phyloP scores from a whole-genome alignment of 2,113 vertebrate genomes.

The Patagioenas fasciata region DNA sequence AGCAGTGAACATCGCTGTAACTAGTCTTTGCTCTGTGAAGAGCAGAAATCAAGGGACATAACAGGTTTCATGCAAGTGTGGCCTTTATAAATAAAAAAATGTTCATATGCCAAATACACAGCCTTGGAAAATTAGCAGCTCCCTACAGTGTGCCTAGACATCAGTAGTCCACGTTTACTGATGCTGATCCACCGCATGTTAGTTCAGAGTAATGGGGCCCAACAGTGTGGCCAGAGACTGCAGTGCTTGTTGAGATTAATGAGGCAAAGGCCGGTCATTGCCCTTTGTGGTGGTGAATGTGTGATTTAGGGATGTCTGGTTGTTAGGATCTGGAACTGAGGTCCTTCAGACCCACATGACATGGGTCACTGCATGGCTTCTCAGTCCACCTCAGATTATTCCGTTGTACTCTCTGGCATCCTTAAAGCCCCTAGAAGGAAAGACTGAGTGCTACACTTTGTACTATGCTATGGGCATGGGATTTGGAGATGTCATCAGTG shows the following conservation, averaged over 20 bases:
- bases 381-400: not conserved
- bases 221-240: not conserved
- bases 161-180: not conserved
- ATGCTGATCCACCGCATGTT: not conserved
- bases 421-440: not conserved
- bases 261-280: not conserved
- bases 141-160: not conserved
- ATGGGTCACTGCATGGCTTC: not conserved
- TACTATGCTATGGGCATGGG: not conserved
- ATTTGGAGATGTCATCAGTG: not conserved
- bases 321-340: not conserved
- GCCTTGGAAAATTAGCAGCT: not conserved
- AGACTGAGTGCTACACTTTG: not conserved
- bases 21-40: not conserved
- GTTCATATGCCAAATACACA: not conserved
- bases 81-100: not conserved
- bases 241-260: not conserved
- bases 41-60: not conserved
- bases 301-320: not conserved
- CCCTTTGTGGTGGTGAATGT: not conserved
- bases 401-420: not conserved
- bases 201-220: not conserved
- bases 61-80: not conserved
- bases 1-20: slow-evolving; percentile 6
- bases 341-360: accelerated